A percentile compares a stretch with the other conserved stretches of the same genome.
Conservation (phyloP, 2,888 invertebrate species). For the Baccha elongata region DNA sequence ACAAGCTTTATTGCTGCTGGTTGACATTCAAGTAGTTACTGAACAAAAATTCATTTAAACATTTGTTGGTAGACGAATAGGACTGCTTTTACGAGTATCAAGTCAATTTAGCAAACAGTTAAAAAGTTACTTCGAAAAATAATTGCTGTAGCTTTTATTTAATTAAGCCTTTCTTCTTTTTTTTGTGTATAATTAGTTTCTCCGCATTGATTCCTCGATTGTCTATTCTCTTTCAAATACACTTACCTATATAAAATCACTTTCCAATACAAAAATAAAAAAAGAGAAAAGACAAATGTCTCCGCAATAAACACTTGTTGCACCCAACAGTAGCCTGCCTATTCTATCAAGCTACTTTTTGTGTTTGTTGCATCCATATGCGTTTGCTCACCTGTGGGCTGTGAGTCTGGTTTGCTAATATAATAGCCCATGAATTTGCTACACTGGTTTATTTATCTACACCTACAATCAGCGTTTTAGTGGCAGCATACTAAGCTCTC, state of each 20-base stretch:
- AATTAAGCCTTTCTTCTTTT: constrained; percentile 39
- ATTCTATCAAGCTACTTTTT: constrained; percentile 22
- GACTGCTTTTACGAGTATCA: too few species aligned
- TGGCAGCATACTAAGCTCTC: constrained; percentile 32
- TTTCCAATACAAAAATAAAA: constrained; percentile 39
- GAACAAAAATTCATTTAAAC: too few species aligned
- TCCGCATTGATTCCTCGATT: constrained; percentile 9
- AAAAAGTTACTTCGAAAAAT: not conserved
- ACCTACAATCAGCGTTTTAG: constrained; percentile 50
- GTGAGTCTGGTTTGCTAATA: constrained; percentile 42
- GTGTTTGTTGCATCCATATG: constrained; percentile 14
- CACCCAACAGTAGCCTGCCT: constrained; percentile 6
- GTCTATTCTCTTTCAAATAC: not conserved
- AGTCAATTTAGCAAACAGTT: too few species aligned
- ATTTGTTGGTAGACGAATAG: too few species aligned
- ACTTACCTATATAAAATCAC: constrained; percentile 33
- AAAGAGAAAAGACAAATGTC: constrained; percentile 34
- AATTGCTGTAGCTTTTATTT: constrained; percentile 10
- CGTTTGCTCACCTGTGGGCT: constrained; percentile 46
- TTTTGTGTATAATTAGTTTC: constrained; percentile 8
- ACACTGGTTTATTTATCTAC: constrained; percentile 36
- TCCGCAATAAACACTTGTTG: constrained; percentile 32
- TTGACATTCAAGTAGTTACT: too few species aligned
- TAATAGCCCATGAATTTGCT: constrained; percentile 37
- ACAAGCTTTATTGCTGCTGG: too few species aligned